Evolutionary conservation across 2,888 invertebrate species (phyloP).

Genomic region (Augochlorella aurata): DNA sequence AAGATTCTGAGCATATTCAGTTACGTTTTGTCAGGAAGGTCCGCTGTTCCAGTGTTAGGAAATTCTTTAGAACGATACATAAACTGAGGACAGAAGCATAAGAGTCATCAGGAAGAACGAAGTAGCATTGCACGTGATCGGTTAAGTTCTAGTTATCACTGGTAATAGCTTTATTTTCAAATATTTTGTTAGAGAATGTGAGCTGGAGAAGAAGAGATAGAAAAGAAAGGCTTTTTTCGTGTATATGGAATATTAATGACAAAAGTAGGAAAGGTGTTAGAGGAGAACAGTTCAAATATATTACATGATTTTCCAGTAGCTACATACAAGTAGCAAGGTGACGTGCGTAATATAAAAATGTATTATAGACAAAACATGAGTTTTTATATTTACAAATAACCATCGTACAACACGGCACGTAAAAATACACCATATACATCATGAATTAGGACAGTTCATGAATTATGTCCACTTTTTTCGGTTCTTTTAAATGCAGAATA

Average conservation of each 20-base stretch:
- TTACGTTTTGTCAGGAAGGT: too few species aligned
- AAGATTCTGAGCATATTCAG: too few species aligned
- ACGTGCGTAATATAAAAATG: background rate
- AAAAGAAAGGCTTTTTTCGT: background rate
- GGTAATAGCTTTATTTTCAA: background rate
- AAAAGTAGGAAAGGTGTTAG: background rate
- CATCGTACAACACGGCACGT: background rate
- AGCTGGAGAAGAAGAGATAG: background rate
- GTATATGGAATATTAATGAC: background rate
- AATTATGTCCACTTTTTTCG: too few species aligned
- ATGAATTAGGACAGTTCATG: too few species aligned
- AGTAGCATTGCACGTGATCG: background rate
- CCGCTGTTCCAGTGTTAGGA: too few species aligned
- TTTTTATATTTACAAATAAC: background rate
- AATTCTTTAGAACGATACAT: background rate
- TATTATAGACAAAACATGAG: background rate
- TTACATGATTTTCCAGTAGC: conserved; percentile 4
- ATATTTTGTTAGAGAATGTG: background rate
- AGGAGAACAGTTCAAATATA: background rate
- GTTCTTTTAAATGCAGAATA: too few species aligned
- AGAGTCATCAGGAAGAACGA: background rate
- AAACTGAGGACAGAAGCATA: background rate
- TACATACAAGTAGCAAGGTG: background rate
- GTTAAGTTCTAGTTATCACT: background rate
- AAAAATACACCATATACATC: too few species aligned